Base-by-base conservation (phyloP, 2,113 vertebrate genomes). In the Poeciliopsis retropinna region DNA sequence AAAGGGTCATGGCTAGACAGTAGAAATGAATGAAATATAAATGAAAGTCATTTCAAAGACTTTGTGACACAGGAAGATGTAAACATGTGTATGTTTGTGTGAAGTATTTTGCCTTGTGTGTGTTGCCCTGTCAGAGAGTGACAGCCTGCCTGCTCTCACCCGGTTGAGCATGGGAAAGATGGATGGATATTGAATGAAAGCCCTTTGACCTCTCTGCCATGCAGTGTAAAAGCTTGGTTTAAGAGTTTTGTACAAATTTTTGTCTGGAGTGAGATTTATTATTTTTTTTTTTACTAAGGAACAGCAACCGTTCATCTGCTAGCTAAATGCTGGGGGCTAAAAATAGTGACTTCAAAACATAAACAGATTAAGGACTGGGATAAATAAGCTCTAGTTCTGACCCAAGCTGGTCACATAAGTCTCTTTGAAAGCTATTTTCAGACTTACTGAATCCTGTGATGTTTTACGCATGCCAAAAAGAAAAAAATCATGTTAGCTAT, bases 281-380 rank as follows among this genome's bases (percentile, higher is more conserved):
- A 7, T 7, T 8, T 25, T 25, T 54, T 17, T 17, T 57, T 47
- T 17, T 17, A 19, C 22, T 7, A 57, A 57, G 22, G 51, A 57
- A n/a, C 22, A 57, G 17, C 8, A 57, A 25, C 25, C 10, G 22
- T n/a, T 57, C 25, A 7, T 57, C 51, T 57, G 9, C 22, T n/a
- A 57, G 22, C 51, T 57, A 57, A n/a, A n/a, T 25, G 22, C 19
- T n/a, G 51, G 22, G 22, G 2, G 22, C 62, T 81, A 31, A 78
- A 83, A 84, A 84, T 75, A 75, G 70, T 28, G 64, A 65, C 9
- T 69, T 37, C 31, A 79, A 83, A 81, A 86, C 80, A 79, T 57
- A 57, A n/a, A 57, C 51, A 57, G 51, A 57, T 57, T 57, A 57
- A 9, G 51, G 22, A 10, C 44, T 30, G 25, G 68, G 74, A 14